Conservation (phyloP, 2,888 invertebrate species). For the Chrysopilus asiliformis region DNA sequence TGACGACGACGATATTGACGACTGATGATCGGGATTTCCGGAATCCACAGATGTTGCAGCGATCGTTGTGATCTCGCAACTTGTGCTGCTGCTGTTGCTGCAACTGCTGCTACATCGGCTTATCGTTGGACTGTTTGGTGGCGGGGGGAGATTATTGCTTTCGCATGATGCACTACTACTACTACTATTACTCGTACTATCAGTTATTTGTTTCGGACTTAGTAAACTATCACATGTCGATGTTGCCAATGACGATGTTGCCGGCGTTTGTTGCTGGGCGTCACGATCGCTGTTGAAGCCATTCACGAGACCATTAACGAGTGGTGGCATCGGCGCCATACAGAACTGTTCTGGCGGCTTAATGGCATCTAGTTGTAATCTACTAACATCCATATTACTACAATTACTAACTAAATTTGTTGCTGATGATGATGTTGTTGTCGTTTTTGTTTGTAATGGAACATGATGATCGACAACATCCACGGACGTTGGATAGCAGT, state of each 20-base stretch:
- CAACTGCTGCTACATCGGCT: slow-evolving; percentile 5
- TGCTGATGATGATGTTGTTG: neutral
- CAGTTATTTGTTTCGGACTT: neutral
- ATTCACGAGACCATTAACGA: too few relatives aligned
- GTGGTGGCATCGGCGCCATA: too few relatives aligned
- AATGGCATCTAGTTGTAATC: slow-evolving; percentile 5
- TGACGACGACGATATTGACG: too few relatives aligned
- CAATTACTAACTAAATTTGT: neutral
- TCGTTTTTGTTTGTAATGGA: neutral
- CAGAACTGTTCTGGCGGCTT: slow-evolving; percentile 7
- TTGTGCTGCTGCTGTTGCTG: slow-evolving; percentile 7
- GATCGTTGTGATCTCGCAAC: slow-evolving; percentile 8
- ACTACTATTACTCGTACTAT: neutral
- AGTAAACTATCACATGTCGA: neutral
- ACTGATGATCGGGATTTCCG: too few relatives aligned
- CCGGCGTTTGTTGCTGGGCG: neutral
- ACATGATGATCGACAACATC: slow-evolving; percentile 5
- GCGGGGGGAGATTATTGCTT: neutral
- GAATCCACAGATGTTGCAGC: slow-evolving; percentile 1
- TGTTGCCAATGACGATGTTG: neutral
- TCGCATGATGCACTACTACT: neutral
- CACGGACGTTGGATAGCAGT: slow-evolving; percentile 8
- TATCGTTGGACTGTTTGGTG: slow-evolving; percentile 1
- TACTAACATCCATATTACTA: slow-evolving; percentile 6
- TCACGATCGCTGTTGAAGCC: slow-evolving; percentile 5